Evolutionary conservation across 1,140 invertebrate species (phyloP).

Genomic region (Diplogasteroides magnus): DNA sequence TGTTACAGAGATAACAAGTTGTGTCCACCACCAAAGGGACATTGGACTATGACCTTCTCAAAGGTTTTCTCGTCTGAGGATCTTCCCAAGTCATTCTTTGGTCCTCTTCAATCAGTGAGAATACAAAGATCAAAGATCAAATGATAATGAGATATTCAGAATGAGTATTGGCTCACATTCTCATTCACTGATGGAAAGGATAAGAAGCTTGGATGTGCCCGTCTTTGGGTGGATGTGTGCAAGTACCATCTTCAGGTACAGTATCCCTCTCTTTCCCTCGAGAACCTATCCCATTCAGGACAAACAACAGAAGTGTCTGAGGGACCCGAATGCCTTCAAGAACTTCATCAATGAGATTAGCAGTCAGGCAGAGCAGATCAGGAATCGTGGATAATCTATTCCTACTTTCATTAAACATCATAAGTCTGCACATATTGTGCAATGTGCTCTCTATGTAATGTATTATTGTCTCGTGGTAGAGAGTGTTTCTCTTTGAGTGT

Average conservation of each 20-base stretch:
- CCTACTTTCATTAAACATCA: too few species aligned
- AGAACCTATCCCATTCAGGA: conserved; percentile 22
- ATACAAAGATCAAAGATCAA: neutral
- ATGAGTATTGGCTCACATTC: conserved; percentile 55
- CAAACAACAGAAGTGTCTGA: conserved; percentile 51
- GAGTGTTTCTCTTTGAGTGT: too few species aligned
- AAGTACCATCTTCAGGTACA: conserved; percentile 49
- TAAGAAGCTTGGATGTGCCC: conserved; percentile 50
- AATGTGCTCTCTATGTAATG: too few species aligned
- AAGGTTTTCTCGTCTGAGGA: conserved; percentile 55
- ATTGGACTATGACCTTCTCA: conserved; percentile 56
- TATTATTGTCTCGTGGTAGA: too few species aligned
- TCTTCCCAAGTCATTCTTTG: conserved; percentile 54
- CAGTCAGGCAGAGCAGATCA: conserved; percentile 50
- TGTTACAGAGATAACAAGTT: conserved; percentile 25
- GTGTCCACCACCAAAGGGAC: conserved; percentile 51
- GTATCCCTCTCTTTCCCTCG: neutral
- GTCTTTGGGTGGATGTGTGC: conserved; percentile 52
- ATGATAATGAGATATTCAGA: conserved; percentile 35
- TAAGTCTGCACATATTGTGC: too few species aligned
- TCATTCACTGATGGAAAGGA: conserved; percentile 55
- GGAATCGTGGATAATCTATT: conserved; percentile 25
- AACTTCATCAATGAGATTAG: conserved; percentile 52
- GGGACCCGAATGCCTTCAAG: conserved; percentile 54
- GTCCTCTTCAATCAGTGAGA: conserved; percentile 50